A percentile compares a stretch with the other conserved stretches of the same genome.
phyloP scores from a whole-genome alignment of 2,888 invertebrate species.

The Philhelius pedissequus region DNA sequence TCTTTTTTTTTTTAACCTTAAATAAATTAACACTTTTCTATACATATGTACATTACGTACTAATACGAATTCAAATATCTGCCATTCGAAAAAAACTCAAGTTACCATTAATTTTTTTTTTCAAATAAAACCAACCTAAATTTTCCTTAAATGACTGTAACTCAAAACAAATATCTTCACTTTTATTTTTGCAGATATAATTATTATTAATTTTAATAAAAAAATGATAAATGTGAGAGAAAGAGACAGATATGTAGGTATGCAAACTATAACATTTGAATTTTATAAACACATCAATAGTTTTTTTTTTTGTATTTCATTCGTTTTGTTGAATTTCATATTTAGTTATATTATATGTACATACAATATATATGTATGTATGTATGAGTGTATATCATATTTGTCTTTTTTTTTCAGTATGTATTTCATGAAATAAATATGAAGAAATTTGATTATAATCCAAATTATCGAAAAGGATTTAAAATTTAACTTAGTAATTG shows the following conservation, averaged over 20 bases:
- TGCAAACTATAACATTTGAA: slow-evolving; percentile 29
- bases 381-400: no score
- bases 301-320: slow-evolving; percentile 16
- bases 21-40: slow-evolving; percentile 36
- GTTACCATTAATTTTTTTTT: neutral
- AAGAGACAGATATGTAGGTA: slow-evolving; percentile 64
- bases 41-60: no score
- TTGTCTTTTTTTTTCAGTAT: neutral
- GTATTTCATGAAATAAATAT: slow-evolving; percentile 2
- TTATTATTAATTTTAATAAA: slow-evolving; percentile 66
- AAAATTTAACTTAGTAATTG: neutral
- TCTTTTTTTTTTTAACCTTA: slow-evolving; percentile 10
- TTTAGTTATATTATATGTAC: neutral
- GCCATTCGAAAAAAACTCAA: neutral
- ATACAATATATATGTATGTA: neutral
- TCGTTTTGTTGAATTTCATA: neutral
- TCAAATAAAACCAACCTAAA: neutral
- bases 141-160: slow-evolving; percentile 54
- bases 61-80: slow-evolving; percentile 31
- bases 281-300: slow-evolving; percentile 23
- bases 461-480: slow-evolving; percentile 44
- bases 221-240: slow-evolving; percentile 50
- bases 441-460: slow-evolving; percentile 22
- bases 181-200: slow-evolving; percentile 66
- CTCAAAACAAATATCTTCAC: slow-evolving; percentile 51